Conservation (phyloP, 1,140 invertebrate genomes). For the Homalodisca vitripennis region DNA sequence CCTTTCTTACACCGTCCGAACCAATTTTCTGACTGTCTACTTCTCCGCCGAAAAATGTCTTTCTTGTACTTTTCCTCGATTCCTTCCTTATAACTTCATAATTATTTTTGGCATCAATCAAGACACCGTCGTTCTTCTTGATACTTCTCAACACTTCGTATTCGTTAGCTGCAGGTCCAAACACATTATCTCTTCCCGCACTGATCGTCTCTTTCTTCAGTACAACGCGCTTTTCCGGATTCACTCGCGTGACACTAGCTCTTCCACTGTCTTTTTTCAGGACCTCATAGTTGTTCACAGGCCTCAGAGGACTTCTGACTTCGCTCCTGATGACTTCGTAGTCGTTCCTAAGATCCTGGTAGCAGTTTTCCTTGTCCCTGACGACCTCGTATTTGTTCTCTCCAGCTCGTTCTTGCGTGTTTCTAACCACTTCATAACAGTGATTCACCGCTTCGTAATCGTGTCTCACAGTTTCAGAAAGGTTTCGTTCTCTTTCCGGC, state of each 20-base stretch:
- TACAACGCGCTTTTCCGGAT: no score
- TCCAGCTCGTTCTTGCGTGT: not conserved
- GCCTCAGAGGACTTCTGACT: no score
- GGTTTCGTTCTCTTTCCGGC: not conserved
- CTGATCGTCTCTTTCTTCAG: no score
- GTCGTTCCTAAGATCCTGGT: not conserved
- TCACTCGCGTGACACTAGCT: no score
- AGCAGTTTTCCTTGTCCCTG: not conserved
- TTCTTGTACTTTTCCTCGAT: conserved; percentile 6
- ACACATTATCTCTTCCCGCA: no score
- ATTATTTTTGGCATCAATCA: not conserved
- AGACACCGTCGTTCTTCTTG: not conserved
- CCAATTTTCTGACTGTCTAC: no score
- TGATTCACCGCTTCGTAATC: not conserved
- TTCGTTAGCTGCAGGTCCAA: not conserved
- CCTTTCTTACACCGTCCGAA: not conserved
- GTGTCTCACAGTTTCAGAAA: not conserved
- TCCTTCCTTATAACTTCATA: conserved; percentile 13
- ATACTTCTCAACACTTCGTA: not conserved
- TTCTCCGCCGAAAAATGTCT: not conserved
- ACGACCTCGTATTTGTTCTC: conserved; percentile 14
- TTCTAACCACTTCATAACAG: conserved; percentile 2
- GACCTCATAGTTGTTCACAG: no score
- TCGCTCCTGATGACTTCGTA: not conserved
- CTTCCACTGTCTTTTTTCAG: no score